Base-by-base conservation (phyloP, 1,140 invertebrate genomes). In the Bombyx mori region DNA sequence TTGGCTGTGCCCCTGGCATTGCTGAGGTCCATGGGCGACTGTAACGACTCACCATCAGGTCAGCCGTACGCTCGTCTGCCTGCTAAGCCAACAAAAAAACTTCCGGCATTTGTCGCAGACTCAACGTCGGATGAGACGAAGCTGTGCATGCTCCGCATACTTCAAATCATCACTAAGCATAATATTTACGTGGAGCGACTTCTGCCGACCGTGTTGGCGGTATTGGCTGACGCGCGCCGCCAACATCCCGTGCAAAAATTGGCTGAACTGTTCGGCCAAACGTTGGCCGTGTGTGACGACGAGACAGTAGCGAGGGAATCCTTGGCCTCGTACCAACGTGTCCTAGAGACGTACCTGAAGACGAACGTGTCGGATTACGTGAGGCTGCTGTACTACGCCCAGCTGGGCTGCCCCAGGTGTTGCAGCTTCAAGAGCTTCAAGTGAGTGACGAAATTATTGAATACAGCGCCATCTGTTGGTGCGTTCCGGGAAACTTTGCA, bases 381-480 rank as follows among this genome's bases (percentile, higher is more conserved):
- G 0, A 68, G 66, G 22, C 47, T 70, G 49, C 10, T 76, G 51
- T 66, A 65, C 53, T 63, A 69, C 46, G 61, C 59, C 2, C 63
- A 65, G 43, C 59, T 51, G 7, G 66, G 57, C 0, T 71, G 51
- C 26, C 57, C 60, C 1, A 44, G n/a, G 2, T 55, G 61, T 43
- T 73, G 71, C 42, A 65, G 70, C 43, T 61, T 61, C 4, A 48
- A 42, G 5, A 65, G 68, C 44, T 68, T 72, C 44, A 64, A 65
- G 74, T 67, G 44, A 56, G 56, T 62, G 4, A 10, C 26, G 26
- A 35, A 35, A 35, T 35, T 35, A 35, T 35, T 35, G 26, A 35
- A 35, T 35, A 35, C 26, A 35, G 26, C 26, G 26, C 26, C 26
- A 35, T 35, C 26, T 35, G 26, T 35, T 35, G 26, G 2, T 35